A percentile compares a stretch with the other conserved stretches of the same genome.
phyloP scores from a whole-genome alignment of 2,113 vertebrate species.

The Protobothrops flavoviridis region DNA sequence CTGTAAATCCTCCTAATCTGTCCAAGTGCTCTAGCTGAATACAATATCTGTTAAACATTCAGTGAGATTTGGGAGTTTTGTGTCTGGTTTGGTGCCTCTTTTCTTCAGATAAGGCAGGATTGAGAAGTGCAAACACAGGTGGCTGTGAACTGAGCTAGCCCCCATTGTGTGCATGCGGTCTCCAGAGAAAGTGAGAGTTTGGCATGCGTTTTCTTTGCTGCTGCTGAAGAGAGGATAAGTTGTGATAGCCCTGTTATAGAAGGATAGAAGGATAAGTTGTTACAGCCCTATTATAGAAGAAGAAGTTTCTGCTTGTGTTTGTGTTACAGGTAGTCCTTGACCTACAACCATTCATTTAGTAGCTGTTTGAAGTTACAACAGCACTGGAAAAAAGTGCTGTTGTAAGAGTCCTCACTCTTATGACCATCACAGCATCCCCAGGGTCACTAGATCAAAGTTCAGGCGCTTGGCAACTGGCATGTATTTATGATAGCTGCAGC shows the following conservation, averaged over 20 bases:
- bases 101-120: background rate
- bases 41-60: background rate
- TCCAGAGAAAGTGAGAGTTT: background rate
- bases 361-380: background rate
- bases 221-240: background rate
- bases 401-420: background rate
- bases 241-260: background rate
- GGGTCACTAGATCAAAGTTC: background rate
- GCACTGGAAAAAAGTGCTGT: background rate
- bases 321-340: background rate
- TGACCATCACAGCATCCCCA: background rate
- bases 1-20: background rate
- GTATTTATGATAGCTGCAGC: background rate
- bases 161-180: background rate
- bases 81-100: background rate
- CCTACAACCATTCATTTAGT: background rate
- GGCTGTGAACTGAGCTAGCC: background rate
- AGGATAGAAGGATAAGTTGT: background rate
- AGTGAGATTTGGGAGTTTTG: background rate
- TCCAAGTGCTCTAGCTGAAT: background rate
- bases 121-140: background rate
- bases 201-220: accelerated
- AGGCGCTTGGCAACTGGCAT: background rate
- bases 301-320: background rate
- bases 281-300: background rate